Percentiles rank a stretch among this genome's conserved stretches.
Conservation (phyloP, 1,140 invertebrate species). For the Gryon sp. region DNA sequence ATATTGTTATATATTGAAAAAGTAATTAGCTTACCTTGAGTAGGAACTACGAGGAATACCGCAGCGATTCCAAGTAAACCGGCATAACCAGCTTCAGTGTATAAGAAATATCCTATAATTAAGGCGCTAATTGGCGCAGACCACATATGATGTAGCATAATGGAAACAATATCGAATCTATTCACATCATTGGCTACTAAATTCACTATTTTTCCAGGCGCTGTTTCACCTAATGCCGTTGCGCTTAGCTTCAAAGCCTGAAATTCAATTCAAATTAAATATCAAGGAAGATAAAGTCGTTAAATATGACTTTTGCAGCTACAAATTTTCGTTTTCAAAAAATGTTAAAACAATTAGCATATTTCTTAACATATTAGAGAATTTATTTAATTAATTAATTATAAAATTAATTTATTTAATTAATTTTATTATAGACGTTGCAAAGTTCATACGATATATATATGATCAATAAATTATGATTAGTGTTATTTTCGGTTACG, state of each 20-base stretch:
- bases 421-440: too few relatives aligned
- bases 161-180: constrained; percentile 82
- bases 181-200: constrained; percentile 89
- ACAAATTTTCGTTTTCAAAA: too few relatives aligned
- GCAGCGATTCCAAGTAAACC: constrained; percentile 85
- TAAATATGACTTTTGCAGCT: too few relatives aligned
- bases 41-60: constrained; percentile 85
- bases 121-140: constrained; percentile 83
- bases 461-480: too few relatives aligned
- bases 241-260: constrained; percentile 82
- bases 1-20: constrained; percentile 4
- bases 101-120: constrained; percentile 84
- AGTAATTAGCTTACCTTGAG: constrained; percentile 81
- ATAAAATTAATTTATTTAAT: too few relatives aligned
- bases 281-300: too few relatives aligned
- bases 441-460: too few relatives aligned
- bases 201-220: constrained; percentile 92
- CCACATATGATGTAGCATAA: constrained; percentile 84
- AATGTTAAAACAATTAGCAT: too few relatives aligned
- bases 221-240: constrained; percentile 86
- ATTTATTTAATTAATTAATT: too few relatives aligned
- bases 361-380: too few relatives aligned
- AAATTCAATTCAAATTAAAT: constrained; percentile 44
- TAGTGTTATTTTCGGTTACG: too few relatives aligned
- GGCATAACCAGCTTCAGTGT: constrained; percentile 82